Evolutionary conservation across 2,888 invertebrate species (phyloP).

Genomic region (Andrena dorsata): DNA sequence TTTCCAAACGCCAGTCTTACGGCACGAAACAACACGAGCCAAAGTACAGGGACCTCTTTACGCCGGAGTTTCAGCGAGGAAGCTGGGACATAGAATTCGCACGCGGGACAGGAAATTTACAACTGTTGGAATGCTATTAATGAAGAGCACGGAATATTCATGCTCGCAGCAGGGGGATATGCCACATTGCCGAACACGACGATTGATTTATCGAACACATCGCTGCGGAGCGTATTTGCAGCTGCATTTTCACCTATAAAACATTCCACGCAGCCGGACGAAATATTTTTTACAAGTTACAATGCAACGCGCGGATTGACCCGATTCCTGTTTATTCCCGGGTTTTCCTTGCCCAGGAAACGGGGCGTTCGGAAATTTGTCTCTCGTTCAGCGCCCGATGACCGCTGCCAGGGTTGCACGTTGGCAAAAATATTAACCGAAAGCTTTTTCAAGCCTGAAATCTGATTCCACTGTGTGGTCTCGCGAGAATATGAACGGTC

Average conservation of each 20-base stretch:
- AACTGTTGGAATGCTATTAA: slow-evolving; percentile 10
- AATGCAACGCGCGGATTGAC: slow-evolving; percentile 12
- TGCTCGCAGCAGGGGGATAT: background rate
- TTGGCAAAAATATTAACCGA: slow-evolving; percentile 15
- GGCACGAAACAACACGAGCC: slow-evolving; percentile 14
- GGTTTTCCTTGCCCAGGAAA: slow-evolving; percentile 24
- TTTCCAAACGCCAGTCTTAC: slow-evolving; percentile 10
- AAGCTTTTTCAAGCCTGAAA: slow-evolving; percentile 1
- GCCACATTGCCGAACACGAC: background rate
- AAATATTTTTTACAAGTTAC: slow-evolving; percentile 5
- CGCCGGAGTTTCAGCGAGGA: background rate
- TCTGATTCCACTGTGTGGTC: background rate
- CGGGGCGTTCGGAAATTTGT: background rate
- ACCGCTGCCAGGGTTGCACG: background rate
- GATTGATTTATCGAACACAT: slow-evolving; percentile 3
- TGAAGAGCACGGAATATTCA: background rate
- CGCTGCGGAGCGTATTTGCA: background rate
- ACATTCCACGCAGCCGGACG: background rate
- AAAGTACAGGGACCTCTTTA: background rate
- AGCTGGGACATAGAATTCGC: slow-evolving; percentile 8
- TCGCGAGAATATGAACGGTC: background rate
- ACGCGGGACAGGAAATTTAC: slow-evolving; percentile 4
- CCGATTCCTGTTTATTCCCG: slow-evolving; percentile 13
- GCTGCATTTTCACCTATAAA: background rate
- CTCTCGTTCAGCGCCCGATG: background rate